Evolutionary conservation across 2,113 vertebrate species (phyloP).

Genomic region (Patagioenas fasciata): DNA sequence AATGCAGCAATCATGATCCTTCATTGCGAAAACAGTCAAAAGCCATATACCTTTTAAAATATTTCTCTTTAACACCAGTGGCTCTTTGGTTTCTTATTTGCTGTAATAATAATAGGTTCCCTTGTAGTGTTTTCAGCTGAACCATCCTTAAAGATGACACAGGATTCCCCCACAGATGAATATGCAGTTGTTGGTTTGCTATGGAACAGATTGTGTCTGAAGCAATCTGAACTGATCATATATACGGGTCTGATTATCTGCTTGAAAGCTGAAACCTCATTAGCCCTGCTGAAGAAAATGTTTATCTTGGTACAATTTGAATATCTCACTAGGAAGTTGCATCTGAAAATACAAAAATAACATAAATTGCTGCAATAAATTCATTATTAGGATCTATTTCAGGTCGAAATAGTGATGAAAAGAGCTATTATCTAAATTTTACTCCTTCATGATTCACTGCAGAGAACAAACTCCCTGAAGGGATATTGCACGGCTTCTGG

Average conservation of each 20-base stretch:
- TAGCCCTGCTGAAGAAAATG: not conserved
- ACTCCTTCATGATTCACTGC: not conserved
- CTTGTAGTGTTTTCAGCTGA: not conserved
- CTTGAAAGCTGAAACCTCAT: not conserved
- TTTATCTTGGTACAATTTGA: not conserved
- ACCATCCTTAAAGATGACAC: not conserved
- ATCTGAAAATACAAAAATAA: not conserved
- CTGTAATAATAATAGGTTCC: not conserved
- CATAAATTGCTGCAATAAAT: not conserved
- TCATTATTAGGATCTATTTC: not conserved
- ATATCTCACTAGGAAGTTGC: not conserved
- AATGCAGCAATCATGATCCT: not conserved
- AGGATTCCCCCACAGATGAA: not conserved
- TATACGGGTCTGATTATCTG: not conserved
- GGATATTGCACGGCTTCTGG: not conserved
- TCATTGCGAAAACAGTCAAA: not conserved
- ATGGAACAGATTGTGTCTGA: not conserved
- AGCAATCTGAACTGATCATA: not conserved
- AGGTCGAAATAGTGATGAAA: not conserved
- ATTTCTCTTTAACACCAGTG: not conserved
- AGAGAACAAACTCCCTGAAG: not conserved
- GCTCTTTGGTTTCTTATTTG: not conserved
- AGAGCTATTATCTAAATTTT: not conserved
- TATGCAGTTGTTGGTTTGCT: not conserved
- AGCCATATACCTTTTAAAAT: not conserved